Percentiles rank a stretch among this genome's conserved stretches.
Evolutionary conservation across 2,797 vertebrate species (phyloP).

Genomic region (Sparidentex hasta): DNA sequence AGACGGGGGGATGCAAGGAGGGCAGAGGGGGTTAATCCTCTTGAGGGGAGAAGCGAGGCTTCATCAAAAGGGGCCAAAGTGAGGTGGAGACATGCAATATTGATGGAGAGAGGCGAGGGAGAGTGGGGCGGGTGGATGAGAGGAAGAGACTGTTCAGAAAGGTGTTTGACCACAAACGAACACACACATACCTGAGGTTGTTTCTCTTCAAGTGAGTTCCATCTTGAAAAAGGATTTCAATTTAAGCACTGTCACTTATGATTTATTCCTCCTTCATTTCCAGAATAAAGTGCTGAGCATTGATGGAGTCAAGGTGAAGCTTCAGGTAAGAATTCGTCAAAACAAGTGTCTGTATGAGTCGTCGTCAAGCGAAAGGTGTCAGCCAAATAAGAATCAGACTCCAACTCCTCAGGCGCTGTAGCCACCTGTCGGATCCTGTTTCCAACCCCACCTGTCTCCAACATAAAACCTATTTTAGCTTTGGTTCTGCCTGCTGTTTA

Average conservation of each 20-base stretch:
- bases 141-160: constrained; percentile 30
- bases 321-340: constrained; percentile 88
- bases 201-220: constrained; percentile 13
- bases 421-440: constrained; percentile 20
- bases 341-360: background rate
- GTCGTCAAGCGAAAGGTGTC: background rate
- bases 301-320: constrained; percentile 94
- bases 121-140: constrained; percentile 32
- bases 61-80: constrained; percentile 58
- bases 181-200: background rate
- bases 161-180: constrained; percentile 34
- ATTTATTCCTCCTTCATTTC: constrained; percentile 71
- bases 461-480: constrained; percentile 2
- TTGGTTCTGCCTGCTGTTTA: background rate
- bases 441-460: constrained; percentile 2
- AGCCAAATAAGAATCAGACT: background rate
- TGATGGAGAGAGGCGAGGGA: constrained; percentile 48
- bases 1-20: constrained; percentile 15
- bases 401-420: background rate
- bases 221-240: constrained; percentile 16
- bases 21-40: constrained; percentile 57
- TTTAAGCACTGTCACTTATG: constrained; percentile 38
- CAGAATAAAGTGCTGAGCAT: constrained; percentile 97
- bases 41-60: constrained; percentile 40
- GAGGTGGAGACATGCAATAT: constrained; percentile 68